phyloP scores from a whole-genome alignment of 2,113 vertebrate species.

The Callorhinus ursinus region DNA sequence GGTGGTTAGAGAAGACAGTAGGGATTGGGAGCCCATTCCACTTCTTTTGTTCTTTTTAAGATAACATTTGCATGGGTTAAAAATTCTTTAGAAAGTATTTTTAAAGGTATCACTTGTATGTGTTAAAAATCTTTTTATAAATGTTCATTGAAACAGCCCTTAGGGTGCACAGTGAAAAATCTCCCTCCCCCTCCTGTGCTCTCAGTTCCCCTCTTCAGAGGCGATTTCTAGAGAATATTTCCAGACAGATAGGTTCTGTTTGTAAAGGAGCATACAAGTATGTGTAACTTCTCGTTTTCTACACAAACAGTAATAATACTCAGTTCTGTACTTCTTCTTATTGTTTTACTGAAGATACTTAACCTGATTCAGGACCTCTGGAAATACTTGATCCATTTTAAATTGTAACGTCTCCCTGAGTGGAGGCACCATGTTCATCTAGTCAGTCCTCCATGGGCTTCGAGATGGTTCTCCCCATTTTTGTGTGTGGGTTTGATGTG shows the following conservation, averaged over 20 bases:
- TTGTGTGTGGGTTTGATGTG: background rate
- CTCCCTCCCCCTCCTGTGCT: background rate
- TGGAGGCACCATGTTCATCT: background rate
- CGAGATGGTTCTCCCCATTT: background rate
- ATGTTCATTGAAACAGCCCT: background rate
- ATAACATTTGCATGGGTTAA: background rate
- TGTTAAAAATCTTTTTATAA: background rate
- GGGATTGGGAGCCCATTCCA: background rate
- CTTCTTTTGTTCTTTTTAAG: background rate
- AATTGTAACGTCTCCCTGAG: background rate
- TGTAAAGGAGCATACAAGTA: background rate
- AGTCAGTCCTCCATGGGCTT: background rate
- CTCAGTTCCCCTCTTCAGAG: background rate
- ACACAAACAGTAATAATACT: background rate
- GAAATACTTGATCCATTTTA: background rate
- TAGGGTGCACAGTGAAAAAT: background rate
- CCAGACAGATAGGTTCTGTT: background rate
- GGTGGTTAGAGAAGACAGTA: background rate
- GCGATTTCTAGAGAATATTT: background rate
- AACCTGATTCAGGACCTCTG: background rate
- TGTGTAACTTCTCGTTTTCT: background rate
- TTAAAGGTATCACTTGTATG: background rate
- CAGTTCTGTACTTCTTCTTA: background rate
- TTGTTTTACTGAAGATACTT: background rate
- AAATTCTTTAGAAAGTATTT: background rate